These are phyloP conservation scores for Mayetiola destructor DNA, from an alignment of 2,888 invertebrate species.

Conservation along the genomic window DNA sequence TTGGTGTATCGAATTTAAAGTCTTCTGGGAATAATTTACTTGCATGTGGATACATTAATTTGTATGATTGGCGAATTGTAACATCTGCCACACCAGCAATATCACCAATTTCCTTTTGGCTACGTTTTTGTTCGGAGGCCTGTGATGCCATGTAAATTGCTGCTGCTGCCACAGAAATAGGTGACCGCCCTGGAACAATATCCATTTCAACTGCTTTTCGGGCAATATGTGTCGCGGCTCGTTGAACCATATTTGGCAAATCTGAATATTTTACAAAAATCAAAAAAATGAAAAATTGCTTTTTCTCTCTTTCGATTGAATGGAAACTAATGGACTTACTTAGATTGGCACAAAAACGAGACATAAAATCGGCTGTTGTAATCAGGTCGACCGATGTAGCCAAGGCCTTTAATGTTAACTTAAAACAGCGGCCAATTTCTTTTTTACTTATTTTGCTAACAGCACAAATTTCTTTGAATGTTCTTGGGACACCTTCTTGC, in stretches of 20 bases:
- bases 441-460: slow-evolving; percentile 98
- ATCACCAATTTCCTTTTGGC: slow-evolving; percentile 95
- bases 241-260: slow-evolving; percentile 72
- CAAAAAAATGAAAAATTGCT: background rate
- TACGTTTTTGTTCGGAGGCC: slow-evolving; percentile 86
- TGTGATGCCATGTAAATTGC: slow-evolving; percentile 99
- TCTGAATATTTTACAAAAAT: slow-evolving; percentile 22
- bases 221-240: slow-evolving; percentile 93
- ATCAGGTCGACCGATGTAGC: slow-evolving; percentile 96
- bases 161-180: slow-evolving; percentile 96
- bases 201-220: slow-evolving; percentile 92
- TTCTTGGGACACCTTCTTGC: slow-evolving; percentile 95
- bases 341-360: slow-evolving; percentile 91
- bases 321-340: slow-evolving; percentile 31
- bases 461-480: slow-evolving; percentile 98
- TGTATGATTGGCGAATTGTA: slow-evolving; percentile 93
- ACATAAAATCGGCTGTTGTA: slow-evolving; percentile 99
- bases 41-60: slow-evolving; percentile 91
- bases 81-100: slow-evolving; percentile 97
- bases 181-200: slow-evolving; percentile 93
- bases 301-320: background rate
- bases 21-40: slow-evolving; percentile 87
- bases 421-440: slow-evolving; percentile 97
- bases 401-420: slow-evolving; percentile 85
- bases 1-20: slow-evolving; percentile 88